Conservation (phyloP, 2,888 invertebrate species). For the Seira ritae region DNA sequence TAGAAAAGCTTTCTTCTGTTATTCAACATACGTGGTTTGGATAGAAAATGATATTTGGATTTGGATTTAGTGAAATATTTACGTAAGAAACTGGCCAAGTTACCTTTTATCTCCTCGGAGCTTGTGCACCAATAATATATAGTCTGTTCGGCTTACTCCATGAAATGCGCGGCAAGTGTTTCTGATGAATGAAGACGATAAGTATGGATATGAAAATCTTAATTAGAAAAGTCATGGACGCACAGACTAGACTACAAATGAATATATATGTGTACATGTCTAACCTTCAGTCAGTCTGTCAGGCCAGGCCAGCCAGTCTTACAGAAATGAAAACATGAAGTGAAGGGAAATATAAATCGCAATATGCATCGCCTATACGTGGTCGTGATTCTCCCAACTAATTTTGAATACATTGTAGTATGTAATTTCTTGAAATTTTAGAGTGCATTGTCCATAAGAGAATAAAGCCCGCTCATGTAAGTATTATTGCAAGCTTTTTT, state of each 20-base stretch:
- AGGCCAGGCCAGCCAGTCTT: too few species aligned
- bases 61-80: background rate
- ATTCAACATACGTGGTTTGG: background rate
- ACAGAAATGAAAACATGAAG: too few species aligned
- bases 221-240: conserved; percentile 36
- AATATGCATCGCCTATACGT: background rate
- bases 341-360: too few species aligned
- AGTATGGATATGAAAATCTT: conserved; percentile 43
- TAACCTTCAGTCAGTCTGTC: background rate
- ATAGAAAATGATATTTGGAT: background rate
- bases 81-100: too few species aligned
- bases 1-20: conserved; percentile 3
- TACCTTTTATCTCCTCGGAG: too few species aligned
- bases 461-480: background rate
- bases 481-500: background rate
- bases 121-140: too few species aligned
- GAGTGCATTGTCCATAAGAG: conserved; percentile 6
- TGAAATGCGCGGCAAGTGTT: conserved; percentile 23
- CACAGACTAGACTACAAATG: conserved; percentile 9
- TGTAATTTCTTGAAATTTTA: background rate
- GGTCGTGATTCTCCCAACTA: too few species aligned
- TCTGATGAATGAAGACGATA: conserved; percentile 60
- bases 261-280: background rate
- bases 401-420: too few species aligned
- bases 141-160: too few species aligned